phyloP scores from a whole-genome alignment of 2,113 vertebrate genomes.

The Oreochromis niloticus region DNA sequence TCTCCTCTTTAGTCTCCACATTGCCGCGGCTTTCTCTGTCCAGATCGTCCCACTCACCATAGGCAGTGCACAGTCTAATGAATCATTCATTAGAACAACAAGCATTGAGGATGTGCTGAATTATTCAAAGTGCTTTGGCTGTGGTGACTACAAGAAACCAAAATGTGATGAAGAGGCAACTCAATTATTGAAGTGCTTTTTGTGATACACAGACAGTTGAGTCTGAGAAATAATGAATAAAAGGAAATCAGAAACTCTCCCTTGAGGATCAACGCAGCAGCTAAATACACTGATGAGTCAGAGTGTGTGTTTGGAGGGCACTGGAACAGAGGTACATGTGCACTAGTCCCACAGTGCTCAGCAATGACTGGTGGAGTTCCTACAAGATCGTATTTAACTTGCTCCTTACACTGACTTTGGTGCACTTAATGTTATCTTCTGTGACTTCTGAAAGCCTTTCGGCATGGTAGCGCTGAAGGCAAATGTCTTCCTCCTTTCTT shows the following conservation, averaged over 20 bases:
- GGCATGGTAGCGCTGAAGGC: background rate
- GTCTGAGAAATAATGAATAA: background rate
- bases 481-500: background rate
- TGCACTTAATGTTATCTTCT: background rate
- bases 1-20: background rate
- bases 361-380: background rate
- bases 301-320: background rate
- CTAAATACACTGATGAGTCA: background rate
- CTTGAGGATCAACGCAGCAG: background rate
- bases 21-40: background rate
- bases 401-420: background rate
- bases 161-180: background rate
- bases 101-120: conserved; percentile 41
- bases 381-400: background rate
- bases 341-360: background rate
- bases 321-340: background rate
- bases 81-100: conserved; percentile 57
- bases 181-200: conserved; percentile 29
- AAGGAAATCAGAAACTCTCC: background rate
- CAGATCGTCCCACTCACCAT: conserved; percentile 16
- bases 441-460: background rate
- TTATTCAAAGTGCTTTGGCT: conserved; percentile 58
- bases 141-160: conserved; percentile 3
- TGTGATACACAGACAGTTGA: background rate
- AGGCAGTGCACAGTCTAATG: conserved; percentile 19